Evolutionary conservation across 2,113 vertebrate genomes (phyloP).

Genomic region (Dipodomys ordii): DNA sequence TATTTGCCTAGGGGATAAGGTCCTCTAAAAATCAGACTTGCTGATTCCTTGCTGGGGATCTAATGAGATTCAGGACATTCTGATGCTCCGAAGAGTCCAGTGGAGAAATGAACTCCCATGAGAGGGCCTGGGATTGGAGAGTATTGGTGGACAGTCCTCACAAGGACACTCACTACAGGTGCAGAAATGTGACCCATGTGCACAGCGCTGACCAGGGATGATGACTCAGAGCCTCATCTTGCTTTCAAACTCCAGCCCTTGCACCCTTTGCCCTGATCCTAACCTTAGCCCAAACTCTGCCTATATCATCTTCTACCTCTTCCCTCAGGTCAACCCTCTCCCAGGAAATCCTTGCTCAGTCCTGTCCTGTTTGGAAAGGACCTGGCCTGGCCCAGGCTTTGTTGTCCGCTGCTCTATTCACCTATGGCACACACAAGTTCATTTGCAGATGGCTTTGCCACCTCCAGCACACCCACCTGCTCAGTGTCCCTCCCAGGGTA

Average conservation of each 20-base stretch:
- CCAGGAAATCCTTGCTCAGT: not conserved
- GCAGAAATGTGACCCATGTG: not conserved
- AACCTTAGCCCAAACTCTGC: not conserved
- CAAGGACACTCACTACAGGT: not conserved
- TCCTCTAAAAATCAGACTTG: not conserved
- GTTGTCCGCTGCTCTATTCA: not conserved
- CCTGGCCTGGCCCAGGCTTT: not conserved
- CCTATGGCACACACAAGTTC: not conserved
- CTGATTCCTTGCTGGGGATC: not conserved
- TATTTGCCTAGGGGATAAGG: not conserved
- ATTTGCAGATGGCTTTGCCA: not conserved
- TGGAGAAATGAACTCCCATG: not conserved
- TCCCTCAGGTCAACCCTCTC: not conserved
- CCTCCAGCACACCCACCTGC: accelerated
- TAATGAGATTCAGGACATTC: not conserved
- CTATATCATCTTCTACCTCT: not conserved
- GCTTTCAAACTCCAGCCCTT: not conserved
- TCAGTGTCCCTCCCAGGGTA: not conserved
- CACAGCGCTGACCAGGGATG: not conserved
- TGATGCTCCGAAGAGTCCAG: too few relatives aligned
- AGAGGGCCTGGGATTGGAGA: not conserved
- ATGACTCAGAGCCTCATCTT: not conserved
- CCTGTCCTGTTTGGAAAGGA: not conserved
- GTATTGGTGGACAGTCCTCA: not conserved
- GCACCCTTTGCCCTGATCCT: not conserved